These are phyloP conservation scores for Molorchus minor DNA, from an alignment of 2,888 invertebrate genomes.

Conservation along the genomic window DNA sequence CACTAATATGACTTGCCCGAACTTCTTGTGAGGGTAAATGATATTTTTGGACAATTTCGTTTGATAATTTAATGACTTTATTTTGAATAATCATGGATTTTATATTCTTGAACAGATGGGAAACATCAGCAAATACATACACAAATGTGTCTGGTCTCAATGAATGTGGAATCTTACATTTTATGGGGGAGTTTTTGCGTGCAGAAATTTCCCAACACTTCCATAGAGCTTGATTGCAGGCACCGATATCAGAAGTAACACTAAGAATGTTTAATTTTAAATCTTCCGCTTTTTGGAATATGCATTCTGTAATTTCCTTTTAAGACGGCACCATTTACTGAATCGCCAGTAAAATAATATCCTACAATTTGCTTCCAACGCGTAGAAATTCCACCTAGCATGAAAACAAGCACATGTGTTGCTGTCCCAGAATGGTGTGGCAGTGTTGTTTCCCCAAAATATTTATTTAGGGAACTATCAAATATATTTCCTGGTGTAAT, in stretches of 20 bases:
- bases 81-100: constrained; percentile 38
- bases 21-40: constrained; percentile 36
- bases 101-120: constrained; percentile 41
- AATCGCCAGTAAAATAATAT: constrained; percentile 46
- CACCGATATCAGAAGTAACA: background rate
- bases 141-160: background rate
- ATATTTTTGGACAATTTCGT: no score
- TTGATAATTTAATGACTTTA: constrained; percentile 37
- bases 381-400: constrained; percentile 44
- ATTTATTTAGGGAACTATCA: constrained; percentile 39
- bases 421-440: constrained; percentile 37
- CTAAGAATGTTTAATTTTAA: background rate
- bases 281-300: background rate
- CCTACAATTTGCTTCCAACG: constrained; percentile 50
- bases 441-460: constrained; percentile 40
- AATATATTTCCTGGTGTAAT: constrained; percentile 33
- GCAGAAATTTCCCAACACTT: background rate
- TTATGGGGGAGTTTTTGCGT: background rate
- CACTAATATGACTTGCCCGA: constrained; percentile 32
- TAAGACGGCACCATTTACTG: constrained; percentile 40
- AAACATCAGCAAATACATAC: background rate
- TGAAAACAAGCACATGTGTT: constrained; percentile 46
- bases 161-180: background rate
- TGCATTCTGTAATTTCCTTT: constrained; percentile 2
- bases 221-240: constrained; percentile 8